phyloP scores from a whole-genome alignment of 2,113 vertebrate species.

The Columba livia region DNA sequence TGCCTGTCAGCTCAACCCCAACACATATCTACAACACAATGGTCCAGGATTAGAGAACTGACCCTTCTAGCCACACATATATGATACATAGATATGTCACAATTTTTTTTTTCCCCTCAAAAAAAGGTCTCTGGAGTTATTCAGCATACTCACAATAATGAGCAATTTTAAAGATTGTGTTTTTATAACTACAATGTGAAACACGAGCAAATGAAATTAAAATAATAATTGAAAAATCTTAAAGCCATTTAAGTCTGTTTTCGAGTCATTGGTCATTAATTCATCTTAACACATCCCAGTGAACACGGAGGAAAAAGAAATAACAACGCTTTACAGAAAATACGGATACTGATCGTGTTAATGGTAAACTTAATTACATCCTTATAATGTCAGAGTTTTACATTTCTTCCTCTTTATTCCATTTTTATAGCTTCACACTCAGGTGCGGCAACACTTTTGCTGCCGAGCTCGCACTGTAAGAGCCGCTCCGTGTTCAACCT shows the following conservation, averaged over 20 bases:
- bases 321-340: background rate
- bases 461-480: accelerated
- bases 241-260: background rate
- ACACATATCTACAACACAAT: accelerated
- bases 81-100: background rate
- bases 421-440: background rate
- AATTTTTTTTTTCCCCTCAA: too few species aligned
- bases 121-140: background rate
- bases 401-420: accelerated
- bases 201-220: background rate
- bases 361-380: background rate
- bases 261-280: background rate
- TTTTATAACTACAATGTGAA: background rate
- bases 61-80: background rate
- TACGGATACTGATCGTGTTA: accelerated
- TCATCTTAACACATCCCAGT: background rate
- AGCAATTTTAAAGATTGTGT: background rate
- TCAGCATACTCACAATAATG: background rate
- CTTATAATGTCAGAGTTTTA: background rate
- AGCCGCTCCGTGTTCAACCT: accelerated
- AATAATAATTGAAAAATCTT: background rate
- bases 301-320: background rate
- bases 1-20: background rate
- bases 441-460: background rate
- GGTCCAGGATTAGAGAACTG: background rate